phyloP scores from a whole-genome alignment of 1,140 invertebrate species.

The Zaprionus kolodkinae region DNA sequence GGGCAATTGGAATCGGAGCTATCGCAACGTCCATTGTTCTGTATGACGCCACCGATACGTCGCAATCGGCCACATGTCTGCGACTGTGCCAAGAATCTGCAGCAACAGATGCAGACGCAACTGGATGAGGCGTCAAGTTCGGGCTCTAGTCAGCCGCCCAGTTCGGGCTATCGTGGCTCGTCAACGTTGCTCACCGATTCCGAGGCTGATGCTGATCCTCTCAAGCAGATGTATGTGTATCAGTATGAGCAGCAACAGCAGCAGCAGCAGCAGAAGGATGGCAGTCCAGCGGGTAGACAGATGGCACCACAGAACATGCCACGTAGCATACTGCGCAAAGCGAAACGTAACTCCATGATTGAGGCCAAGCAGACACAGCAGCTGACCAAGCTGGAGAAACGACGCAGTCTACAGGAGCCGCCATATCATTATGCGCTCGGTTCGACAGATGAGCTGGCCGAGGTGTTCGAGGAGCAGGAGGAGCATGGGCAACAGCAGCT shows the following conservation, averaged over 20 bases:
- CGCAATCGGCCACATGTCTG: conserved; percentile 86
- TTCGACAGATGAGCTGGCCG: conserved; percentile 85
- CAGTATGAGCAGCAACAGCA: conserved; percentile 92
- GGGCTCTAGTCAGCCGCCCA: conserved; percentile 91
- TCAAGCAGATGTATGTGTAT: conserved; percentile 89
- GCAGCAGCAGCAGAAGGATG: conserved; percentile 40
- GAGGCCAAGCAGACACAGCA: conserved; percentile 87
- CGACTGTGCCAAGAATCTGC: conserved; percentile 86
- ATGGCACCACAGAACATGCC: conserved; percentile 85
- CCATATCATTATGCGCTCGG: conserved; percentile 87
- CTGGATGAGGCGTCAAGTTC: conserved; percentile 86
- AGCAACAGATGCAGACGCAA: conserved; percentile 71
- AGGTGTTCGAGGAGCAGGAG: conserved; percentile 88
- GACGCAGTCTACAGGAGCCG: conserved; percentile 89
- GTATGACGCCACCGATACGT: conserved; percentile 86
- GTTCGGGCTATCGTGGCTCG: conserved; percentile 93
- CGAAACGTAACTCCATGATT: conserved; percentile 91
- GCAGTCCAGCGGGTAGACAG: too few species aligned
- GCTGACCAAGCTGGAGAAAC: conserved; percentile 87
- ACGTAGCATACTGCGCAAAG: conserved; percentile 81
- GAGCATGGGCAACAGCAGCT: conserved; percentile 84
- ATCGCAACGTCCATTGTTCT: conserved; percentile 88
- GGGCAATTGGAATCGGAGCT: conserved; percentile 84
- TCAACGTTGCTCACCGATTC: conserved; percentile 92
- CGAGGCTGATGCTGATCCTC: conserved; percentile 86